Evolutionary conservation across 2,888 invertebrate species (phyloP).

Genomic region (Lacanobia wlatinum): DNA sequence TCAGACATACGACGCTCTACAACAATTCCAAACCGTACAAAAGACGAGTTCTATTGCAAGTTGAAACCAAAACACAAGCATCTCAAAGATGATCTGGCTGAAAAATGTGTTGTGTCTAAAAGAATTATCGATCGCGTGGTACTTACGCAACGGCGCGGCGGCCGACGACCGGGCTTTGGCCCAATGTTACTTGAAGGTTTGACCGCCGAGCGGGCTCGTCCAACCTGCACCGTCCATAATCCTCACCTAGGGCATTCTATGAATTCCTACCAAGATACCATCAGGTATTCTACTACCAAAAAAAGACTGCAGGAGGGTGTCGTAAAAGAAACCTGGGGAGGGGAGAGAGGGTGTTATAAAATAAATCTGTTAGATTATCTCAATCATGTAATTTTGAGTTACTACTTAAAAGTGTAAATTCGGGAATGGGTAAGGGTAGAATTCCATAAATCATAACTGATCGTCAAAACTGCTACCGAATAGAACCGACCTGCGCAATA

Average conservation of each 20-base stretch:
- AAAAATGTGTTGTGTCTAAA: slow-evolving; percentile 54
- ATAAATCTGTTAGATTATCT: not conserved
- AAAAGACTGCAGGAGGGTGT: not conserved
- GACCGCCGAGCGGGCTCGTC: slow-evolving; percentile 22
- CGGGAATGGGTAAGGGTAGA: too few relatives aligned
- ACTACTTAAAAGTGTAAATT: not conserved
- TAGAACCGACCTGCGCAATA: not conserved
- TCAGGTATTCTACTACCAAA: not conserved
- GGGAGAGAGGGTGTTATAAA: not conserved
- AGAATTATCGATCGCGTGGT: slow-evolving; percentile 62
- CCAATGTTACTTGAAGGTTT: slow-evolving; percentile 66
- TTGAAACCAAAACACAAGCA: slow-evolving; percentile 23
- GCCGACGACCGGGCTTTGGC: slow-evolving; percentile 49
- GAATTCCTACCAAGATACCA: not conserved
- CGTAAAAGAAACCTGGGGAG: not conserved
- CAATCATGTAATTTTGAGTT: not conserved
- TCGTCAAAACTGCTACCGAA: not conserved
- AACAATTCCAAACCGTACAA: not conserved
- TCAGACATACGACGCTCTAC: not conserved
- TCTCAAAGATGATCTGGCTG: slow-evolving; percentile 38
- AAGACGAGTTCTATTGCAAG: not conserved
- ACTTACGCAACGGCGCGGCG: slow-evolving; percentile 61
- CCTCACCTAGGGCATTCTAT: not conserved
- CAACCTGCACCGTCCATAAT: not conserved
- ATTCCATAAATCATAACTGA: too few relatives aligned